phyloP scores from a whole-genome alignment of 2,113 vertebrate genomes.

The Sus scrofa region T2T-Sscrofa CM000830.6:130208501-130209000 shows the following conservation, averaged over 20 bases:
- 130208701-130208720: slow-evolving; percentile 20
- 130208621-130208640: slow-evolving; percentile 50
- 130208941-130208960: slow-evolving; percentile 46
- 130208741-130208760: slow-evolving; percentile 5
- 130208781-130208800: neutral
- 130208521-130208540: slow-evolving; percentile 6
- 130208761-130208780: neutral
- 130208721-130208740: neutral
- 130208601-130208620: neutral
- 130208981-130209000: slow-evolving; percentile 35
- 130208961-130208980: slow-evolving; percentile 16
- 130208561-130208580: slow-evolving; percentile 25
- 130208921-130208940: neutral
- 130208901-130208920: slow-evolving; percentile 46
- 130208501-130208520: neutral
- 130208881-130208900: slow-evolving; percentile 45
- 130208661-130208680: neutral
- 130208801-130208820: neutral
- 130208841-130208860: neutral
- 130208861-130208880: slow-evolving; percentile 28
- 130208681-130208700: slow-evolving; percentile 12
- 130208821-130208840: neutral
- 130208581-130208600: slow-evolving; percentile 49
- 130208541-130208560: neutral
- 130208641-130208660: slow-evolving; percentile 44